Percentiles rank a stretch among this genome's conserved stretches.
Evolutionary conservation across 2,888 invertebrate genomes (phyloP).

Genomic region (Pterostichus niger): DNA sequence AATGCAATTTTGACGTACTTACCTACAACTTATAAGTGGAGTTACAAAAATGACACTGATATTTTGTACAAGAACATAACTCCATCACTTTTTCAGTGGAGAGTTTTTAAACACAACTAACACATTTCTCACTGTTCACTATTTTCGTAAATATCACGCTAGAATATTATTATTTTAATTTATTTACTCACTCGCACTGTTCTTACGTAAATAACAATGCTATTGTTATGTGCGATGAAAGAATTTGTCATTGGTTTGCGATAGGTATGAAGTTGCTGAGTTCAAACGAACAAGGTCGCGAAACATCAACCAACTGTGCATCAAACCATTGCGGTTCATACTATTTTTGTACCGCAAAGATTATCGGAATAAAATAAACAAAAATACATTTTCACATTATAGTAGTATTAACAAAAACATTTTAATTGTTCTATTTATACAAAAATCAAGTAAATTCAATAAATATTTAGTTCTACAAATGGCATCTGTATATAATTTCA

Average conservation of each 20-base stretch:
- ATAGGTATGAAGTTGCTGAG: constrained; percentile 64
- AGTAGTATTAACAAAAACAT: too few species aligned
- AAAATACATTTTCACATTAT: background rate
- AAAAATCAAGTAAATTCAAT: too few species aligned
- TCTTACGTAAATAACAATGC: constrained; percentile 68
- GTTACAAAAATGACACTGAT: constrained; percentile 54
- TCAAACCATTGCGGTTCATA: constrained; percentile 21
- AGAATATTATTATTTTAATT: constrained; percentile 50
- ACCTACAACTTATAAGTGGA: constrained; percentile 58
- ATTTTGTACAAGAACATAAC: constrained; percentile 49
- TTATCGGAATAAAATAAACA: background rate
- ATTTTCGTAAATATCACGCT: constrained; percentile 13
- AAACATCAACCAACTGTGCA: constrained; percentile 22
- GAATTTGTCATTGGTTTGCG: constrained; percentile 64
- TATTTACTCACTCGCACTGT: constrained; percentile 60
- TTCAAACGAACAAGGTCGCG: constrained; percentile 66
- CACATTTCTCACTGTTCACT: constrained; percentile 54
- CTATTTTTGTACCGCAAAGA: background rate
- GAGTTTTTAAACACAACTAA: constrained; percentile 34
- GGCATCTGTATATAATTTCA: too few species aligned
- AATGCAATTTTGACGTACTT: constrained; percentile 51
- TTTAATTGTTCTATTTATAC: too few species aligned
- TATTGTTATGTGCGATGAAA: constrained; percentile 67
- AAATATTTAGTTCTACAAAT: too few species aligned
- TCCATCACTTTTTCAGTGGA: constrained; percentile 58